Evolutionary conservation across 2,888 invertebrate genomes (phyloP), one percentile per base, ranked within the genome.

Genomic region (Poecilobothrus nobilitatus): DNA sequence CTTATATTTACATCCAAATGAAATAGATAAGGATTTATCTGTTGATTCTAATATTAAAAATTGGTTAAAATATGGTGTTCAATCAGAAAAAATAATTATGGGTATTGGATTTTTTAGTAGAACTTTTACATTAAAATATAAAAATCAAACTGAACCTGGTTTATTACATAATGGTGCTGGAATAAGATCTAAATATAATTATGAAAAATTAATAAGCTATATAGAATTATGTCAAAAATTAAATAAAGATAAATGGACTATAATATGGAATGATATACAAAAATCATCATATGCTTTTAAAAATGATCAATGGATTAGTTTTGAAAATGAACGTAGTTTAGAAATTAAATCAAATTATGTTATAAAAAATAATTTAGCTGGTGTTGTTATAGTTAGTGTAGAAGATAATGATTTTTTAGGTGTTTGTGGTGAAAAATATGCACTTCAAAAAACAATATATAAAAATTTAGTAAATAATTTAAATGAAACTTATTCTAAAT

Each of bases 351-450:
- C 84, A 74, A 67, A 68, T 27, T 37, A 63, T 12, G 69, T 66
- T 71, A 76, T 83, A 79, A 71, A 78, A 70, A 63, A 75, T 73
- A 72, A 82, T 72, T 74, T 87, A 7, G 86, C 83, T 41, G 88
- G 86, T 68, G 83, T 81, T 1, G 86, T 87, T 86, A 74, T 86
- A 5, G 88, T 87, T 87, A 84, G 86, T 34, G 76, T 87, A 15
- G 87, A 87, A 74, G 85, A 85, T 0, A 87, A 87, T 69, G 87
- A 88, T 74, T 20, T 66, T 10, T 63, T 27, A 15, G 68, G 68
- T 63, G 20, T 33, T 6, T 70, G 70, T 63, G 68, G 67, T 4
- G 61, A 66, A 4, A 37, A 44, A n/a, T 70, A 44, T 53, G 66
- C 70, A 27, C 34, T 70, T 37, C 10, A 8, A 37, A 37, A 10